Evolutionary conservation across 2,888 invertebrate species (phyloP).

Genomic region (Anorthoa munda): DNA sequence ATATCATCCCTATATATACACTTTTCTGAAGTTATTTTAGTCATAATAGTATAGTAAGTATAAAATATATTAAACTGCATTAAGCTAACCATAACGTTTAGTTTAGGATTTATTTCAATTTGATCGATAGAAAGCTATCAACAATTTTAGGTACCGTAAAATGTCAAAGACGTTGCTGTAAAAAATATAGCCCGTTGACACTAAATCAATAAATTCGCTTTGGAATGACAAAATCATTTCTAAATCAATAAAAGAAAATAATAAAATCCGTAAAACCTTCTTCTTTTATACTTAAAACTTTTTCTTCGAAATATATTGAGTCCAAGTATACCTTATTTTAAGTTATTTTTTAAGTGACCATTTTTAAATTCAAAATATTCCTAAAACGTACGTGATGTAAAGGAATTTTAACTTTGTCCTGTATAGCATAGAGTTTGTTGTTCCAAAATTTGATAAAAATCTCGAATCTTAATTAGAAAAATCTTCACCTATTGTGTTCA

Average conservation of each 20-base stretch:
- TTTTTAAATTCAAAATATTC: too few relatives aligned
- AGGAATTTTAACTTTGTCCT: too few relatives aligned
- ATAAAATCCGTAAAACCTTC: background rate
- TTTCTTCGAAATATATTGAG: too few relatives aligned
- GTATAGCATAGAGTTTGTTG: too few relatives aligned
- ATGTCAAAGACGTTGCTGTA: background rate
- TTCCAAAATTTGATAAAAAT: too few relatives aligned
- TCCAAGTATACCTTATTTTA: too few relatives aligned
- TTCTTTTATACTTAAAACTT: background rate
- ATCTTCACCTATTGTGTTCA: conserved; percentile 73
- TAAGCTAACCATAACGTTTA: too few relatives aligned
- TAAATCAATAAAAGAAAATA: background rate
- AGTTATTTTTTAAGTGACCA: too few relatives aligned
- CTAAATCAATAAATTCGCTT: too few relatives aligned
- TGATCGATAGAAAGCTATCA: background rate
- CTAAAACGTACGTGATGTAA: too few relatives aligned
- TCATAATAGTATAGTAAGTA: background rate
- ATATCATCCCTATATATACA: too few relatives aligned
- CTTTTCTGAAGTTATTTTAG: background rate
- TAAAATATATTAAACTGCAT: background rate
- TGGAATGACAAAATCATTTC: background rate
- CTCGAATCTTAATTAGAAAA: background rate
- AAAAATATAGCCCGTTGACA: background rate
- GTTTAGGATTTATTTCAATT: background rate
- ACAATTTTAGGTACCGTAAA: background rate